Evolutionary conservation across 2,797 vertebrate species (phyloP), one percentile per base, ranked within the genome.

Genomic region (Esox masquinongy): DNA sequence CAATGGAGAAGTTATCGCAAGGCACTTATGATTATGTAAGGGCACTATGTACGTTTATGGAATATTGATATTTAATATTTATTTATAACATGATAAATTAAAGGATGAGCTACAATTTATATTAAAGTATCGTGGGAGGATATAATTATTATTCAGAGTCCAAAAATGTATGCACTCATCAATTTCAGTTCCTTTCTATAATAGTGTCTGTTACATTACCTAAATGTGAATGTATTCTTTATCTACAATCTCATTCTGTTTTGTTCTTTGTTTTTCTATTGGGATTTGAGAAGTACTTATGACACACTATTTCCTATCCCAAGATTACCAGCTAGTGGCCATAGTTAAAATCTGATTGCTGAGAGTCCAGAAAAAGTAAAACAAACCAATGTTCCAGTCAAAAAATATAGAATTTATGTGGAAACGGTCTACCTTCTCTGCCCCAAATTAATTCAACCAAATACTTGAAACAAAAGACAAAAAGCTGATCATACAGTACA

Each of bases 51-150:
- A 51, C 50, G 16, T 51, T 51, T 51, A 51, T 6, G 2, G 50
- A 19, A 53, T 53, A 53, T 53, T 80, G 78, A 82, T 79, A 84
- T 76, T 59, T 31, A 31, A 31, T 82, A 87, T 77, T 0, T 71
- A 64, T 68, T 78, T 31, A 76, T 80, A 70, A 70, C 70, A 72
- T 14, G 16, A 53, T 14, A 68, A 31, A 22, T 39, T 67, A 29
- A 34, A 34, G 4, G 64, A 16, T 34, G 31, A 36, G 31, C 17
- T 14, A 49, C 47, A 11, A 11, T 49, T n/a, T 53, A 2, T 53
- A 53, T 53, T 2, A 17, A 1, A 53, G 50, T 16, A n/a, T 66
- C 26, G 4, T 3, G 22, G 26, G 29, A 64, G 26, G 16, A 66
- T 31, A 31, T 31, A 31, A 31, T 31, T 31, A 31, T 31, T 31